Percentiles rank a stretch among this genome's conserved stretches.
These are phyloP conservation scores for Hiodon alosoides DNA, from an alignment of 2,113 vertebrate genomes.

Conservation along the genomic window DNA sequence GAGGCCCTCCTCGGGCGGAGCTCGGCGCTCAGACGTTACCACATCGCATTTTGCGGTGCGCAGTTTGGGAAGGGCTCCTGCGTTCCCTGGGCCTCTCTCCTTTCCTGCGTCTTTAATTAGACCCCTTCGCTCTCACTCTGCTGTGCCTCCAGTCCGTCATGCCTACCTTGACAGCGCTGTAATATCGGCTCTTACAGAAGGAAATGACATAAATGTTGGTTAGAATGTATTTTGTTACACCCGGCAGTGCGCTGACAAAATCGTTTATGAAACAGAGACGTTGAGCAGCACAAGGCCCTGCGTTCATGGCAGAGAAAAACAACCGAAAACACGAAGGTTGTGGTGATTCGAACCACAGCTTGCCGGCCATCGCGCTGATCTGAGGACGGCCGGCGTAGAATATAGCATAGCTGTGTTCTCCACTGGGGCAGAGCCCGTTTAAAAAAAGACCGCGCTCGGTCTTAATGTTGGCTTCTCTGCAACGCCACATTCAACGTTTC, in stretches of 20 bases:
- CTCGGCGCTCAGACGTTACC: slow-evolving; percentile 70
- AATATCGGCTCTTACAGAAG: slow-evolving; percentile 60
- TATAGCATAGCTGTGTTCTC: slow-evolving; percentile 50
- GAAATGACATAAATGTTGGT: slow-evolving; percentile 69
- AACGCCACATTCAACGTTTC: background rate
- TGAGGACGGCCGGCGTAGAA: slow-evolving; percentile 53
- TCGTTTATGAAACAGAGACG: slow-evolving; percentile 53
- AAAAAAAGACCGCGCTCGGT: slow-evolving; percentile 22
- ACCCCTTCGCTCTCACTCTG: slow-evolving; percentile 60
- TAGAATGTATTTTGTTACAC: slow-evolving; percentile 62
- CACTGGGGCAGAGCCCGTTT: slow-evolving; percentile 39
- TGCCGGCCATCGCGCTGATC: slow-evolving; percentile 33
- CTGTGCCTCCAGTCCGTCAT: slow-evolving; percentile 53
- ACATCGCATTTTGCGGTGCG: slow-evolving; percentile 64
- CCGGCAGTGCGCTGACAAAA: slow-evolving; percentile 62
- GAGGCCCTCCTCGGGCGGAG: slow-evolving; percentile 65
- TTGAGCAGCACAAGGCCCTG: slow-evolving; percentile 36
- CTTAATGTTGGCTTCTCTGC: background rate
- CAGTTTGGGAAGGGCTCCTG: slow-evolving; percentile 54
- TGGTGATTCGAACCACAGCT: slow-evolving; percentile 46
- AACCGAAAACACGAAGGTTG: slow-evolving; percentile 38
- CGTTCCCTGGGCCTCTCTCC: slow-evolving; percentile 54
- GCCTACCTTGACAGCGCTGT: slow-evolving; percentile 52
- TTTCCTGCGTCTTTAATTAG: slow-evolving; percentile 67
- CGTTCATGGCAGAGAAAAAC: slow-evolving; percentile 54